Conservation (phyloP, 2,113 vertebrate genomes). For the Athene cunicularia region DNA sequence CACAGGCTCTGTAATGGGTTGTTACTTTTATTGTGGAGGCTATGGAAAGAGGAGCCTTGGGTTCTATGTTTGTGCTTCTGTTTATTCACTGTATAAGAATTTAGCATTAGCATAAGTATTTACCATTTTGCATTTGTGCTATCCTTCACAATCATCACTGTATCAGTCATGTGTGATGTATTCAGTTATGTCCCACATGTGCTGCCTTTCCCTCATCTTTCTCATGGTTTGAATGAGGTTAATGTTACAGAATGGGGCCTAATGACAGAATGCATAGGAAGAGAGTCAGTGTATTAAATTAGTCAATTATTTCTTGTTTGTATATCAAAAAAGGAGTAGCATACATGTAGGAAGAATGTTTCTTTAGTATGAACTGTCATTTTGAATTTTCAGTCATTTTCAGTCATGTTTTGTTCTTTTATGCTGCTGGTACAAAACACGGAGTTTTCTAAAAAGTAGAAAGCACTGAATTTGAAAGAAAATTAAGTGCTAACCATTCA, state of each 20-base stretch:
- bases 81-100: neutral
- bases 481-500: neutral
- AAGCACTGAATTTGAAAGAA: neutral
- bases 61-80: neutral
- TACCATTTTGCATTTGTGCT: neutral
- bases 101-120: neutral
- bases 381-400: neutral
- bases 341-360: neutral
- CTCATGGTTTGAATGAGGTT: neutral
- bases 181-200: neutral
- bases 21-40: neutral
- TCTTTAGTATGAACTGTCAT: neutral
- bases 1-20: neutral
- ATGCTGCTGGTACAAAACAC: neutral
- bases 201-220: neutral
- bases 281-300: neutral
- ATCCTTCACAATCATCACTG: neutral
- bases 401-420: neutral
- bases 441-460: neutral
- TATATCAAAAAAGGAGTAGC: neutral
- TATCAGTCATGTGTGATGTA: neutral
- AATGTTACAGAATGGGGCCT: neutral
- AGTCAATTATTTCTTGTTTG: conserved; percentile 5
- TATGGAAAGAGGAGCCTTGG: neutral
- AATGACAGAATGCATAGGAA: neutral